Evolutionary conservation across 2,888 invertebrate genomes (phyloP).

Genomic region (Mantis religiosa): DNA sequence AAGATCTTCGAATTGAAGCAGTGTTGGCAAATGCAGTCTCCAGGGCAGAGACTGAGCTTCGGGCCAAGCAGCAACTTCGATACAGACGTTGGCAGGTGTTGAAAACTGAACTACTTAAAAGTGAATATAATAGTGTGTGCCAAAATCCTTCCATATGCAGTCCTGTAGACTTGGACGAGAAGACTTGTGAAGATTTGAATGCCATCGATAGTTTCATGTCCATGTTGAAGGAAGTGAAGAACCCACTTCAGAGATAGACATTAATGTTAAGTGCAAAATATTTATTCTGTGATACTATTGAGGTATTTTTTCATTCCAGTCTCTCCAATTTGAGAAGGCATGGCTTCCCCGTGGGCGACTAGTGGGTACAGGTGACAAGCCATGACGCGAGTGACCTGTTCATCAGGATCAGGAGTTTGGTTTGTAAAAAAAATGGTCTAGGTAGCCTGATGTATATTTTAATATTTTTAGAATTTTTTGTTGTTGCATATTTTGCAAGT

Average conservation of each 20-base stretch:
- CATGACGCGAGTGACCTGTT: not conserved
- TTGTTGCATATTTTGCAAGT: not conserved
- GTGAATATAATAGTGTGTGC: slow-evolving; percentile 19
- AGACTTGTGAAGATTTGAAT: slow-evolving; percentile 53
- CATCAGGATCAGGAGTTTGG: slow-evolving; percentile 14
- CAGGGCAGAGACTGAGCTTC: slow-evolving; percentile 57
- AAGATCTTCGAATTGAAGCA: slow-evolving; percentile 61
- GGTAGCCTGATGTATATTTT: not conserved
- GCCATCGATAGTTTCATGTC: slow-evolving; percentile 63
- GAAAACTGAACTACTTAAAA: slow-evolving; percentile 31
- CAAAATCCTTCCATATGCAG: no score
- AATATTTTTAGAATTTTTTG: not conserved
- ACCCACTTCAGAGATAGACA: slow-evolving; percentile 44
- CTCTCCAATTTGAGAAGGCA: slow-evolving; percentile 24
- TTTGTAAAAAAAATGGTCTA: slow-evolving; percentile 16
- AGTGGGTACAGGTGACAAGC: slow-evolving; percentile 4
- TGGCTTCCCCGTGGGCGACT: slow-evolving; percentile 10
- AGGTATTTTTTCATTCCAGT: slow-evolving; percentile 29
- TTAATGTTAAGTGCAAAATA: not conserved
- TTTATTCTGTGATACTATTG: slow-evolving; percentile 27
- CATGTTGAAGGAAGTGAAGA: slow-evolving; percentile 57
- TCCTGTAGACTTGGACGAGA: slow-evolving; percentile 37
- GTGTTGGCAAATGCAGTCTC: slow-evolving; percentile 57
- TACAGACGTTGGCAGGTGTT: slow-evolving; percentile 55
- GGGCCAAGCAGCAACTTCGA: slow-evolving; percentile 58